phyloP scores from a whole-genome alignment of 1,140 invertebrate species.

The Drosophila nebulosa region DNA sequence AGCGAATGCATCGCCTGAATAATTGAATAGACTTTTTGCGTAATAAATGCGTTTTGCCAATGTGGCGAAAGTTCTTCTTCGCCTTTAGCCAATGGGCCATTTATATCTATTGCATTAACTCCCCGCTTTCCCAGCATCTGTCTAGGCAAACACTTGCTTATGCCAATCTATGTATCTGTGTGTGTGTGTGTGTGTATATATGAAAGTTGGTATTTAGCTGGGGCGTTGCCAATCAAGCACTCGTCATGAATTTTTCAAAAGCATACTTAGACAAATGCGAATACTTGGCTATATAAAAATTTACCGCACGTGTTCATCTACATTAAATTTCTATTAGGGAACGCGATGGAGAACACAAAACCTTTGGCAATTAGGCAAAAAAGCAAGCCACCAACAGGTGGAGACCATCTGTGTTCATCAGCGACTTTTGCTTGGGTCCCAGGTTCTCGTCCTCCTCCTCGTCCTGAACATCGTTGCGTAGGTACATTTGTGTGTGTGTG shows the following conservation, averaged over 20 bases:
- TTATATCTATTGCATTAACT: slow-evolving; percentile 49
- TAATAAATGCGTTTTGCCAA: slow-evolving; percentile 76
- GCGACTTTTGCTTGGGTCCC: slow-evolving; percentile 4
- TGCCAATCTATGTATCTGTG: slow-evolving; percentile 35
- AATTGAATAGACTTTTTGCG: slow-evolving; percentile 74
- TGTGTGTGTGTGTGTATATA: no score
- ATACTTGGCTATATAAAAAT: slow-evolving; percentile 20
- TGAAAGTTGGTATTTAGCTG: no score
- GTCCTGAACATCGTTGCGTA: background rate
- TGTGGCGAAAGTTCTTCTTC: slow-evolving; percentile 70
- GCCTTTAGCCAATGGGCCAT: slow-evolving; percentile 32
- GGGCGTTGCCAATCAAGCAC: slow-evolving; percentile 19
- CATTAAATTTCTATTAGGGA: slow-evolving; percentile 71
- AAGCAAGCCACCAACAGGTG: background rate
- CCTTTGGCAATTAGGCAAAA: slow-evolving; percentile 54
- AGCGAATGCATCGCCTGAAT: slow-evolving; percentile 63
- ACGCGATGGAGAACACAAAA: slow-evolving; percentile 20
- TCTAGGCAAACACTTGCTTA: background rate
- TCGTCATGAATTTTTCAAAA: slow-evolving; percentile 48
- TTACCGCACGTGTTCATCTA: slow-evolving; percentile 57
- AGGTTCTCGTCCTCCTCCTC: background rate
- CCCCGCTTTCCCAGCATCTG: no score
- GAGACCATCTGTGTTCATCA: slow-evolving; percentile 30
- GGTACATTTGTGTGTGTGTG: slow-evolving; percentile 1
- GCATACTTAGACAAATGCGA: slow-evolving; percentile 17